Evolutionary conservation across 2,113 vertebrate species (phyloP).

Genomic region (Noturus placidus): DNA sequence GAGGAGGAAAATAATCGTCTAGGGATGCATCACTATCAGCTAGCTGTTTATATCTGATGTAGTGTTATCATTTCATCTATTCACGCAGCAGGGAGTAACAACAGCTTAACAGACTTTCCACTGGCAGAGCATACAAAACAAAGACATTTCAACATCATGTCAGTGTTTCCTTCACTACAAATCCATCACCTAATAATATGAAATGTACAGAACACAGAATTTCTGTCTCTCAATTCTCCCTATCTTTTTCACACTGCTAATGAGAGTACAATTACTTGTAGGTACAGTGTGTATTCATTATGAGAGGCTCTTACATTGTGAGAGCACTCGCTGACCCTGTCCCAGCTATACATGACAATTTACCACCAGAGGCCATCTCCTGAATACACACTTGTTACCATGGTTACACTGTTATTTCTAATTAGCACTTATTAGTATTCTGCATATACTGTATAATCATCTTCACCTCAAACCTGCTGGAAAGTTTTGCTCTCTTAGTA

Average conservation of each 20-base stretch:
- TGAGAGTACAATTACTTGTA: neutral
- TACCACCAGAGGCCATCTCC: neutral
- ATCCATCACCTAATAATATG: neutral
- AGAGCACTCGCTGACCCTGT: neutral
- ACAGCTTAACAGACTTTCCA: neutral
- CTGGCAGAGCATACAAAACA: slow-evolving; percentile 8
- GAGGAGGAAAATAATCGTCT: neutral
- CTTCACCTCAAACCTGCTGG: neutral
- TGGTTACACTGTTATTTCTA: slow-evolving; percentile 4
- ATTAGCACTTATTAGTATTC: neutral
- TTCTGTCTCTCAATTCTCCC: neutral
- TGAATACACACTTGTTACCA: neutral
- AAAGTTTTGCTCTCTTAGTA: neutral
- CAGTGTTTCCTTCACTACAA: neutral
- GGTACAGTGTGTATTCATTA: slow-evolving; percentile 1
- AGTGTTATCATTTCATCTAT: neutral
- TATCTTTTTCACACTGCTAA: neutral
- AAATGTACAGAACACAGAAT: neutral
- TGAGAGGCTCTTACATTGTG: slow-evolving; percentile 37
- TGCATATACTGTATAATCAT: neutral
- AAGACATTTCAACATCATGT: neutral
- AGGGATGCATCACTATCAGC: neutral
- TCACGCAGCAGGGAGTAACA: slow-evolving; percentile 21
- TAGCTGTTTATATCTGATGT: slow-evolving; percentile 21
- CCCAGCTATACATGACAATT: neutral